phyloP scores from a whole-genome alignment of 2,113 vertebrate species.

The Haliaeetus leucogaster region DNA sequence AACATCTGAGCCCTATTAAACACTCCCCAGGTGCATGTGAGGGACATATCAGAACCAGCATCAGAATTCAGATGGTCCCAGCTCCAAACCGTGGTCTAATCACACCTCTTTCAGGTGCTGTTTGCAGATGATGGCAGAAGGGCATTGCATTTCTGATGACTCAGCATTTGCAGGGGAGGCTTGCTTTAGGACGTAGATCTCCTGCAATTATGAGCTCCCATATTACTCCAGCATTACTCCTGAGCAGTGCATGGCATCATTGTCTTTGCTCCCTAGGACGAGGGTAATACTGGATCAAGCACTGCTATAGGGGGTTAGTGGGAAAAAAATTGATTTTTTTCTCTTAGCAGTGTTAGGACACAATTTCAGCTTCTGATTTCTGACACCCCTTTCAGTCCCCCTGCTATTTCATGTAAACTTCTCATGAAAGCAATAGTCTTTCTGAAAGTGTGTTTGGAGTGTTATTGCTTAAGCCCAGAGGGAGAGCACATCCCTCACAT shows the following conservation, averaged over 20 bases:
- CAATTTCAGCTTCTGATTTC: not conserved
- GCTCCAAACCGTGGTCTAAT: not conserved
- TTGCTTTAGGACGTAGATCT: slow-evolving; percentile 13
- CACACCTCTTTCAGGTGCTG: not conserved
- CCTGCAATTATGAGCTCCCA: not conserved
- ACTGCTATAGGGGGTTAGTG: not conserved
- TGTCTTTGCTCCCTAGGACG: not conserved
- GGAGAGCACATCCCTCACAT: not conserved
- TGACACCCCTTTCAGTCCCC: not conserved
- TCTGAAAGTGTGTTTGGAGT: not conserved
- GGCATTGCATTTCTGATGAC: not conserved
- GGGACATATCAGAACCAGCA: not conserved
- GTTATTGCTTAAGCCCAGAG: not conserved
- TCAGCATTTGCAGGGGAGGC: not conserved
- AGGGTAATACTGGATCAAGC: not conserved
- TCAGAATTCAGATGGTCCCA: not conserved
- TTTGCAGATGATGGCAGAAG: slow-evolving; percentile 10
- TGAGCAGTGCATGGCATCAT: not conserved
- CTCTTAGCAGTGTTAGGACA: not conserved
- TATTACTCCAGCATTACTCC: not conserved
- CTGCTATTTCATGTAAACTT: not conserved
- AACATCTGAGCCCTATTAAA: not conserved
- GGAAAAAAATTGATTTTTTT: not conserved
- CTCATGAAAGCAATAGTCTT: not conserved
- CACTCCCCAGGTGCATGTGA: not conserved